Evolutionary conservation across 1,140 invertebrate genomes (phyloP), one percentile per base, ranked within the genome.

Genomic region (Portunus trituberculatus): DNA sequence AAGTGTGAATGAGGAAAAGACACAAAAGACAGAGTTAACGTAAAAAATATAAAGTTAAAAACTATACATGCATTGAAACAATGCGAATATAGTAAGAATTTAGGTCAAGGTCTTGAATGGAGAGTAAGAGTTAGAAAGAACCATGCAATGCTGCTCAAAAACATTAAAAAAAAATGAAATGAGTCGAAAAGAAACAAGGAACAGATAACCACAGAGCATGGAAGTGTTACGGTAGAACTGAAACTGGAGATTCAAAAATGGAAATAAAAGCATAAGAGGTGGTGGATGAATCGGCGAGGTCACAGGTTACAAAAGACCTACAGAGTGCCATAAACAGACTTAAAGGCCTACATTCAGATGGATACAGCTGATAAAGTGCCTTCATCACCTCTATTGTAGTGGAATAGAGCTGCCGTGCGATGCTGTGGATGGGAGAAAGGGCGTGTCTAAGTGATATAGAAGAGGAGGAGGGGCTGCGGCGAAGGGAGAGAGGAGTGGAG

Each of bases 351-450:
- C 52, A 59, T 59, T 59, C 52, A 76, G n/a, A n/a, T n/a, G n/a
- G n/a, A 76, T 76, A n/a, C 12, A 76, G 20, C n/a, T 76, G 67
- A 76, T 76, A 76, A n/a, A 25, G 67, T 76, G 67, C 67, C 67
- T 76, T 76, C 67, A 76, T 76, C 16, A 76, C 25, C 67, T n/a
- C 67, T n/a, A 76, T 76, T 76, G 67, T 76, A 76, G 67, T 76
- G 67, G 20, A n/a, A 76, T 76, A 8, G 67, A n/a, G 67, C 6
- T n/a, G 67, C 12, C 20, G 67, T n/a, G 67, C 20, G 67, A n/a
- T 20, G 12, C 6, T n/a, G 67, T 25, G 20, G 67, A 76, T 1
- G 67, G n/a, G 67, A 76, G 67, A 76, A 76, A 76, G 67, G 67
- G 67, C 52, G 52, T 20, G 12, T 16, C 52, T 59, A 59, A 59